A percentile compares a stretch with the other conserved stretches of the same genome.
phyloP scores from a whole-genome alignment of 2,113 vertebrate genomes.

The Dipodomys spectabilis region DNA sequence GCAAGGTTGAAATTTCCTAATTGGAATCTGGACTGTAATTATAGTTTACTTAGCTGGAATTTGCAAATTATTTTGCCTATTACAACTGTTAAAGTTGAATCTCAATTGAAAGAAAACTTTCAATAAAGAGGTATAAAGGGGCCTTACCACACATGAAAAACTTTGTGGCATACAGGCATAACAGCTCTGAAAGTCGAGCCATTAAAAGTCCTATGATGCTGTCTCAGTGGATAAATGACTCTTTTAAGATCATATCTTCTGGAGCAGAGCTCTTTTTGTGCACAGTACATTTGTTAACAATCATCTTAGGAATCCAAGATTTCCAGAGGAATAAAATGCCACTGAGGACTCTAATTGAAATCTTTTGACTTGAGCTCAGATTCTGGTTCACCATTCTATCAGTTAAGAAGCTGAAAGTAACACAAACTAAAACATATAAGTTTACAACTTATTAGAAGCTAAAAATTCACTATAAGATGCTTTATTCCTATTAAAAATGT shows the following conservation, averaged over 20 bases:
- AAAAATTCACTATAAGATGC: neutral
- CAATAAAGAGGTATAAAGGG: neutral
- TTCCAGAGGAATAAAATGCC: neutral
- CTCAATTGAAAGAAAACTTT: conserved; percentile 8
- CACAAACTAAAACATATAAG: neutral
- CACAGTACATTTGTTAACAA: neutral
- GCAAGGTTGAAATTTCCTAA: conserved; percentile 73
- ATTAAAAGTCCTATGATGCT: neutral
- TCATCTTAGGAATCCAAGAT: neutral
- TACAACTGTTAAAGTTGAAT: conserved; percentile 68
- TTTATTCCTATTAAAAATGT: neutral
- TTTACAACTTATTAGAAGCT: neutral
- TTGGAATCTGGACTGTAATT: conserved; percentile 84
- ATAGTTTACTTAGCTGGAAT: conserved; percentile 83
- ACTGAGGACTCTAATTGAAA: neutral
- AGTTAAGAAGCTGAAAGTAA: neutral
- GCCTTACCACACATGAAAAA: neutral
- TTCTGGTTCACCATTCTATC: neutral
- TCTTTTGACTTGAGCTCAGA: neutral
- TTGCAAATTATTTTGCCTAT: conserved; percentile 77
- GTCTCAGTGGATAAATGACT: neutral
- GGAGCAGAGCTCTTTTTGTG: neutral
- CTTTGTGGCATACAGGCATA: neutral
- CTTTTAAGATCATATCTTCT: neutral
- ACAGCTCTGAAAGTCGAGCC: neutral